Evolutionary conservation across 2,888 invertebrate species (phyloP).

Genomic region (Petrolisthes manimaculis): DNA sequence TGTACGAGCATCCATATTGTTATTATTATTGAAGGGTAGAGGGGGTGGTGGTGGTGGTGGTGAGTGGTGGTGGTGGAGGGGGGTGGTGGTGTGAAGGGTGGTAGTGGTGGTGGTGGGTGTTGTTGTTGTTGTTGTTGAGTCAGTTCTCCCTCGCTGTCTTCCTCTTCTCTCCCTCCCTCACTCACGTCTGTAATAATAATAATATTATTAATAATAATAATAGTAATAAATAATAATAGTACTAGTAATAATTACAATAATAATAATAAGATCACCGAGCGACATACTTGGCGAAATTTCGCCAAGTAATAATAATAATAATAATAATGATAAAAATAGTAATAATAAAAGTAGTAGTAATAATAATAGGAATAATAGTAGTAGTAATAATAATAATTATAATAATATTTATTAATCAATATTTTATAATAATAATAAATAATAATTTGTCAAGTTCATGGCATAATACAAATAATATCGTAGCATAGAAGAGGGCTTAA

Average conservation of each 20-base stretch:
- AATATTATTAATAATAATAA: neutral
- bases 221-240: too few relatives aligned
- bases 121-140: constrained; percentile 38
- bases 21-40: too few relatives aligned
- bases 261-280: neutral
- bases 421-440: neutral
- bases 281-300: neutral
- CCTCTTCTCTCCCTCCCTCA: constrained; percentile 55
- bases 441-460: too few relatives aligned
- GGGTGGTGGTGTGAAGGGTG: constrained; percentile 40
- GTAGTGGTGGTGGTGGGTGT: constrained; percentile 56
- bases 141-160: constrained; percentile 59
- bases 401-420: neutral
- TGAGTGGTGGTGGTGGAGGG: too few relatives aligned
- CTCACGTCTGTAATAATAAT: constrained; percentile 50
- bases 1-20: too few relatives aligned
- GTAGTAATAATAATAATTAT: constrained; percentile 7
- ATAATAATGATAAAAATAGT: neutral
- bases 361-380: neutral
- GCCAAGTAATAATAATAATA: neutral
- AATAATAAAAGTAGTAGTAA: neutral
- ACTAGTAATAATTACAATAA: too few relatives aligned
- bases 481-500: too few relatives aligned
- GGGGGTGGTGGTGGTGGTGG: too few relatives aligned
- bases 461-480: too few relatives aligned